A percentile compares a stretch with the other conserved stretches of the same genome.
Conservation (phyloP, 2,888 invertebrate species). For the Drosophila anomelani region DNA sequence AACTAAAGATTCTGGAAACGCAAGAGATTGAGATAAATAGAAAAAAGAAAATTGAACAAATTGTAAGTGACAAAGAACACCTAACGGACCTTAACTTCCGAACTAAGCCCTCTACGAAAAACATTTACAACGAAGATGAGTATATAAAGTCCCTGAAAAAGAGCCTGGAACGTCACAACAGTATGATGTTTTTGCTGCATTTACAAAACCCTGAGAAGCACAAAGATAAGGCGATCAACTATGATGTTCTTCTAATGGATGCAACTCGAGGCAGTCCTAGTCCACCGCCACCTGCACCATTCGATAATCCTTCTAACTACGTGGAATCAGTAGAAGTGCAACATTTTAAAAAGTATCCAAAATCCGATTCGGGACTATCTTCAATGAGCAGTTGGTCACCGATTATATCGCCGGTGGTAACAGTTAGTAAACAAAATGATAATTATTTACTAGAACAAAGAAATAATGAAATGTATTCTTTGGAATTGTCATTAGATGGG, state of each 20-base stretch:
- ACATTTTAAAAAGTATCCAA: constrained; percentile 83
- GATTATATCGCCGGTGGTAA: constrained; percentile 87
- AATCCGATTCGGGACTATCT: constrained; percentile 94
- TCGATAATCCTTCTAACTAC: constrained; percentile 85
- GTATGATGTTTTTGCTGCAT: constrained; percentile 83
- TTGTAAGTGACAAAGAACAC: constrained; percentile 32
- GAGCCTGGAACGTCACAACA: constrained; percentile 83
- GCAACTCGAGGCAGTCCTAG: constrained; percentile 89
- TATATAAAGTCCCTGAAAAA: constrained; percentile 83
- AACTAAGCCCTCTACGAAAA: constrained; percentile 55
- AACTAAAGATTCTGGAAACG: constrained; percentile 81
- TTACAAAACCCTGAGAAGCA: constrained; percentile 83
- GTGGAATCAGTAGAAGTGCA: constrained; percentile 14
- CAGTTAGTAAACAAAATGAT: constrained; percentile 21
- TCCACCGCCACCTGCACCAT: constrained; percentile 93
- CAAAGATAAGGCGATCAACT: constrained; percentile 56
- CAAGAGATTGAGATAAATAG: constrained; percentile 82
- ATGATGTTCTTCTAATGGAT: constrained; percentile 71
- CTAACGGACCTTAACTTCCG: background rate
- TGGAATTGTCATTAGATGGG: constrained; percentile 6
- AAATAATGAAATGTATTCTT: constrained; percentile 24
- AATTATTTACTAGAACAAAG: constrained; percentile 56
- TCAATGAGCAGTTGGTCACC: constrained; percentile 95
- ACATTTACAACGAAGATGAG: constrained; percentile 83
- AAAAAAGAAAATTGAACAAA: constrained; percentile 65